Evolutionary conservation across 2,113 vertebrate genomes (phyloP), one percentile per base, ranked within the genome.

Genomic region (Ascaphus truei): DNA sequence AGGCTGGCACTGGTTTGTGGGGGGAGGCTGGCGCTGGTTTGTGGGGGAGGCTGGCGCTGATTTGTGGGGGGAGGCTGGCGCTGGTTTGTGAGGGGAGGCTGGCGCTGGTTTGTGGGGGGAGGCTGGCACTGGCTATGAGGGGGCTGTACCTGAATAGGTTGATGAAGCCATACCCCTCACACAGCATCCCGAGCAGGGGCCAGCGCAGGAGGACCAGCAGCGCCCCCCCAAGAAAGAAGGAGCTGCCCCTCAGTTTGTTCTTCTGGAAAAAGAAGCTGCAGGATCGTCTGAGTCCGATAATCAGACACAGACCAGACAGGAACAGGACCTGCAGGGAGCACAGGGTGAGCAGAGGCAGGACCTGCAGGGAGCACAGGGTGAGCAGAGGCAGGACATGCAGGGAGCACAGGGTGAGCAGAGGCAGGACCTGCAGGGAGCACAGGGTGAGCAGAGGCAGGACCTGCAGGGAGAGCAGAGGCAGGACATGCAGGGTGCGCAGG

Each of bases 181-280:
- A 81, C 18, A 87, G 11, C 92, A 98, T 94, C 7, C 94, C 95
- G 60, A 94, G 81, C 18, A 93, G 57, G 0, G 95, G 93, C 95
- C 94, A 95, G 1, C 87, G 80, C 73, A 92, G 75, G 7, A 98
- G 83, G n/a, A 95, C 92, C 0, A 96, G 67, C 5, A 80, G 0
- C 25, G 95, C 80, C 0, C 95, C 94, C 1, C 92, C 93, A 0
- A 97, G 69, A 75, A 97, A 96, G 84, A 96, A 96, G 61, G 89
- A 79, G 22, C 88, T 92, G 7, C 90, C 93, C 72, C 86, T 90
- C 59, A 96, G 73, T 64, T 94, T 98, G 4, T 92, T 85, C 61
- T 80, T 71, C 79, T 96, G 93, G 84, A 96, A 94, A 79, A 98
- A 97, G 88, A 95, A 96, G 45, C 74, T 76, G 18, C 87, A 82